Conservation (phyloP, 2,113 vertebrate genomes). For the Chaetura pelagica region DNA sequence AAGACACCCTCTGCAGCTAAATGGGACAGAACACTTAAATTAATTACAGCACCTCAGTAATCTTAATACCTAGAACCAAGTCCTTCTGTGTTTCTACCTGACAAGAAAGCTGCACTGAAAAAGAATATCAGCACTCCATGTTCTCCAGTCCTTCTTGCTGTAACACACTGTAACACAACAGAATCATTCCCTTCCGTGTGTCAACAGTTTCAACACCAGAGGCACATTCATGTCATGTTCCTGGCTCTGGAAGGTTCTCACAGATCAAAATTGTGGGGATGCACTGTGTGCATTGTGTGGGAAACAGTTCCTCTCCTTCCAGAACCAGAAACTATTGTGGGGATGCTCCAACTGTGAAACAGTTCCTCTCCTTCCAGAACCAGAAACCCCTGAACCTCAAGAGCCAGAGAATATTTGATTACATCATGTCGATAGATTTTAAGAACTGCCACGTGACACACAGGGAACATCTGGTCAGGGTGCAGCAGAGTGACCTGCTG, state of each 20-base stretch:
- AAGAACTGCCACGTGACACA: not conserved
- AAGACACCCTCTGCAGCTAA: not conserved
- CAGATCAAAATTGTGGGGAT: too few relatives aligned
- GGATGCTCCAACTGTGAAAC: too few relatives aligned
- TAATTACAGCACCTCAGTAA: not conserved
- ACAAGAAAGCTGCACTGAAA: not conserved
- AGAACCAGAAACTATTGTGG: not conserved
- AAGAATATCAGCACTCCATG: not conserved
- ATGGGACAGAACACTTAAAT: not conserved
- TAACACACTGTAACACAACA: not conserved
- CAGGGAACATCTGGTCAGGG: not conserved
- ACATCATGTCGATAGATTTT: not conserved
- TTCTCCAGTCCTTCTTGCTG: not conserved
- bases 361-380: not conserved
- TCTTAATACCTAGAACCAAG: not conserved
- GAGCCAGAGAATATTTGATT: not conserved
- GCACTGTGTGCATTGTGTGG: too few relatives aligned
- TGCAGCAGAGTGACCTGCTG: not conserved
- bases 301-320: too few relatives aligned
- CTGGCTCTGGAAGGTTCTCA: not conserved
- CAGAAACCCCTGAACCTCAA: not conserved
- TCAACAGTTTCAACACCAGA: not conserved
- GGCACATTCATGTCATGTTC: rapidly evolving
- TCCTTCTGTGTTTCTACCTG: not conserved
- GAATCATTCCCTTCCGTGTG: not conserved